phyloP scores from a whole-genome alignment of 1,140 invertebrate species.

The Listronotus bonariensis region DNA sequence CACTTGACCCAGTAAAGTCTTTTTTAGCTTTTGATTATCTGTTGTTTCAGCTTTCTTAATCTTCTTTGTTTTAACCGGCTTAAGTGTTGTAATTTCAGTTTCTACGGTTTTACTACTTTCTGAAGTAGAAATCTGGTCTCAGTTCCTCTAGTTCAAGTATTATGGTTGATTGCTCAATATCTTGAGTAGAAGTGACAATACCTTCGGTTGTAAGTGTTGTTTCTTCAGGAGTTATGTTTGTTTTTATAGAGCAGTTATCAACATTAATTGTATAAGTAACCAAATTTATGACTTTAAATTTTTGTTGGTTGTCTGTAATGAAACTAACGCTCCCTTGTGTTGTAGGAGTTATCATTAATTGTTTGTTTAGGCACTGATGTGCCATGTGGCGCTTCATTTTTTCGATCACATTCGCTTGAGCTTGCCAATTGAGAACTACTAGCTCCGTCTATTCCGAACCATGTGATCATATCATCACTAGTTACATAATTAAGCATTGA shows the following conservation, averaged over 20 bases:
- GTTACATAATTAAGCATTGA: constrained; percentile 61
- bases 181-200: no score
- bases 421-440: constrained; percentile 1
- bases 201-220: background rate
- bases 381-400: background rate
- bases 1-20: constrained; percentile 20
- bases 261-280: constrained; percentile 9
- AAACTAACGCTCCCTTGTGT: constrained; percentile 7
- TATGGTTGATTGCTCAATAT: no score
- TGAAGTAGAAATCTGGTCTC: no score
- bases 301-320: background rate
- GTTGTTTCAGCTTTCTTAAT: background rate
- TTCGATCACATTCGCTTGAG: constrained; percentile 12
- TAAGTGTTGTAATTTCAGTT: constrained; percentile 7
- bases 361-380: background rate
- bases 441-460: constrained; percentile 64
- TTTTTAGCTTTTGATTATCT: constrained; percentile 8
- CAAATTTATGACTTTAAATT: constrained; percentile 10
- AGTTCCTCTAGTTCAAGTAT: no score
- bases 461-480: constrained; percentile 67
- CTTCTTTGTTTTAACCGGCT: constrained; percentile 8
- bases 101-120: background rate
- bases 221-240: constrained; percentile 4
- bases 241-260: background rate
- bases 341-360: background rate